Conservation (phyloP, 2,797 vertebrate species). For the Hoplostethus mediterraneus region DNA sequence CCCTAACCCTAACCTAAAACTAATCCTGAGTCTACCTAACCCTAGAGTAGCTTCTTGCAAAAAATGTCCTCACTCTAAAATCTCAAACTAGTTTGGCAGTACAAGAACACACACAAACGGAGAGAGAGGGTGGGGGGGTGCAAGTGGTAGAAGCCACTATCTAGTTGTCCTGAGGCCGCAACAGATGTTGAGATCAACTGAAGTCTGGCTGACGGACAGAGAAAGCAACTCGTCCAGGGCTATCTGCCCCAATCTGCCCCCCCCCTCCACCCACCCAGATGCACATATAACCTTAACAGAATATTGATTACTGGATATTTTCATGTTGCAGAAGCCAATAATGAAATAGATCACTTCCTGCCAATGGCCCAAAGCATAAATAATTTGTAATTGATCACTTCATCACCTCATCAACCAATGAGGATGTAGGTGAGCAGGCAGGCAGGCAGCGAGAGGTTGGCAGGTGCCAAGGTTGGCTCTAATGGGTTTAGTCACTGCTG, state of each 20-base stretch:
- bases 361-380: constrained; percentile 1
- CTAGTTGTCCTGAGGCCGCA: neutral
- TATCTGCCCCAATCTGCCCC: neutral
- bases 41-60: no score
- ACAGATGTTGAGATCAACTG: constrained; percentile 5
- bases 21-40: no score
- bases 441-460: constrained; percentile 34
- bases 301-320: neutral
- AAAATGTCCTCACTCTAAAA: no score
- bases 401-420: constrained; percentile 18
- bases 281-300: neutral
- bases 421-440: constrained; percentile 16
- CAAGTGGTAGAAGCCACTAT: neutral
- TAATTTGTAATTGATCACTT: constrained; percentile 30
- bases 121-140: no score
- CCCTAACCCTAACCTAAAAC: no score
- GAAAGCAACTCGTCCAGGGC: neutral
- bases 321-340: constrained; percentile 8
- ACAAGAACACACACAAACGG: no score
- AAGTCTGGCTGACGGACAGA: constrained; percentile 4
- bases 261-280: neutral
- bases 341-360: neutral
- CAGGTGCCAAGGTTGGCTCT: constrained; percentile 47
- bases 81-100: no score
- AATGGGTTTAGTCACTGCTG: constrained; percentile 62